Conservation (phyloP, 2,113 vertebrate genomes). For the Actenoides lindsayi region DNA sequence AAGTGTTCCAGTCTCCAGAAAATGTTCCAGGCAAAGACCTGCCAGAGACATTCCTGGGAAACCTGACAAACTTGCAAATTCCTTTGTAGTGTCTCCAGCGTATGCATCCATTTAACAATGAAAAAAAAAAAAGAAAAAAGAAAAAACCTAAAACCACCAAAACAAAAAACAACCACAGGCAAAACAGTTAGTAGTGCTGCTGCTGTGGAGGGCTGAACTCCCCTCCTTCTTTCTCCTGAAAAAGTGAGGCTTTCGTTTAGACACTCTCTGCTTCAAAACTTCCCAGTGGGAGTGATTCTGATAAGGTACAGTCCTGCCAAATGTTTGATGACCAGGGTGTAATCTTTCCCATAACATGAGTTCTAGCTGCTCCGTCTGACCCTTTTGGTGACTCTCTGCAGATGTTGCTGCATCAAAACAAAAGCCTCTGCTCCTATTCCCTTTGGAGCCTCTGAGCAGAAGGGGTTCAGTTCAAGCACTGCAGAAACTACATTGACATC, state of each 20-base stretch:
- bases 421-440: conserved; percentile 7
- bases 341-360: conserved; percentile 31
- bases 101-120: conserved; percentile 58
- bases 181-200: background rate
- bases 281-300: conserved; percentile 38
- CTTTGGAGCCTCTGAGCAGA: background rate
- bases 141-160: too few relatives aligned
- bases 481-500: background rate
- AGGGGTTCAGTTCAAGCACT: background rate
- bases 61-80: conserved; percentile 69
- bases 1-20: conserved; percentile 55
- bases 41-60: conserved; percentile 74
- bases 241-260: conserved; percentile 47
- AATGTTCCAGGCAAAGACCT: conserved; percentile 70
- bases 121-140: background rate
- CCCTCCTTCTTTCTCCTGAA: background rate
- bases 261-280: background rate
- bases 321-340: conserved; percentile 11
- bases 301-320: conserved; percentile 34
- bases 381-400: conserved; percentile 1
- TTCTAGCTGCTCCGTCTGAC: background rate
- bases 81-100: conserved; percentile 58
- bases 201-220: conserved; percentile 24
- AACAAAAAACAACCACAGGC: too few relatives aligned
- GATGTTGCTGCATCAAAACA: conserved; percentile 30